phyloP scores from a whole-genome alignment of 1,140 invertebrate species.

The Diabrotica undecimpunctata region DNA sequence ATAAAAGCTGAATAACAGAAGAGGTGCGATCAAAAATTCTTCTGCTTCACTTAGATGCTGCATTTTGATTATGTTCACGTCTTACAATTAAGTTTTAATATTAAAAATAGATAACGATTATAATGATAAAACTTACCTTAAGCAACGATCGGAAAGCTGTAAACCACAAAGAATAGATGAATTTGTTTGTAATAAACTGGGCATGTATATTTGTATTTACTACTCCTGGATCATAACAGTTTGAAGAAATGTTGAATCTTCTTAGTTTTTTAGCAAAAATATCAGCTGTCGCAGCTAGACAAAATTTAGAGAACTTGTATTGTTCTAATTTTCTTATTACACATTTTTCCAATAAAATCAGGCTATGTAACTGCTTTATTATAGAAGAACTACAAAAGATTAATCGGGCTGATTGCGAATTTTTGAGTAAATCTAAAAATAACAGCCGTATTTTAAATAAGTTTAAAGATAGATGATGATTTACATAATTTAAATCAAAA shows the following conservation, averaged over 20 bases:
- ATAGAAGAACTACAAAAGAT: constrained; percentile 43
- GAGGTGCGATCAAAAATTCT: too few relatives aligned
- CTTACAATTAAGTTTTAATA: too few relatives aligned
- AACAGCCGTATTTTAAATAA: too few relatives aligned
- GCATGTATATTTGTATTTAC: neutral
- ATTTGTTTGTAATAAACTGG: neutral
- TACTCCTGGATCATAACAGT: constrained; percentile 8
- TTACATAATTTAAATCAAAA: too few relatives aligned
- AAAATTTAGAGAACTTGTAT: constrained; percentile 56
- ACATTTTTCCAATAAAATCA: constrained; percentile 46
- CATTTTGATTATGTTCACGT: too few relatives aligned
- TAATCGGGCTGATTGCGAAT: constrained; percentile 47
- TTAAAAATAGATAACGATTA: too few relatives aligned
- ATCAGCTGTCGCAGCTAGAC: constrained; percentile 62
- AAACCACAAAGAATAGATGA: neutral
- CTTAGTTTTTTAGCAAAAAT: constrained; percentile 57
- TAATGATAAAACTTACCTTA: too few relatives aligned
- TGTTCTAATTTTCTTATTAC: constrained; percentile 23
- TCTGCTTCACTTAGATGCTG: too few relatives aligned
- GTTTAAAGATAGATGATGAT: too few relatives aligned
- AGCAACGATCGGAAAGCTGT: too few relatives aligned
- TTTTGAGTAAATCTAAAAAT: constrained; percentile 48
- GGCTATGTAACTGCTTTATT: constrained; percentile 30
- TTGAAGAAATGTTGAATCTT: constrained; percentile 43
- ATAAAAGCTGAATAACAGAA: too few relatives aligned